Conservation (phyloP, 2,113 vertebrate species). For the Gnathonemus longibarbis region DNA sequence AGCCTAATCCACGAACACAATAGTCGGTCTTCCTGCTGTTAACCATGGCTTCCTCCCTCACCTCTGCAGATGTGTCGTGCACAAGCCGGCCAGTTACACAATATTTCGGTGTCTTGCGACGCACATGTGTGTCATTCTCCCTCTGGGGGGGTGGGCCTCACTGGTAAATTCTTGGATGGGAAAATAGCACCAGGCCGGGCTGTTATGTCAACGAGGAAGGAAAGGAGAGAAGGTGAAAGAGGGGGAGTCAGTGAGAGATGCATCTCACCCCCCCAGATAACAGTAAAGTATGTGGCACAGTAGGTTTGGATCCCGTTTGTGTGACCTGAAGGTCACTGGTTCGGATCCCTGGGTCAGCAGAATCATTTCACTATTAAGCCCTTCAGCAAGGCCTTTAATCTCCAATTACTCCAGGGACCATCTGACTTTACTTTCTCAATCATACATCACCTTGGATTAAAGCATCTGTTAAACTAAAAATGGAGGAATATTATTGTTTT, state of each 20-base stretch:
- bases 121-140: neutral
- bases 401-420: neutral
- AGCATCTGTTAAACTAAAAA: constrained; percentile 30
- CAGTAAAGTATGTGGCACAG: neutral
- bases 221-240: neutral
- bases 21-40: neutral
- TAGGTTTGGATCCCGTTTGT: neutral
- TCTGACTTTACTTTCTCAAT: neutral
- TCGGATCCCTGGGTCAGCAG: neutral
- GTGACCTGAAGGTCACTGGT: neutral
- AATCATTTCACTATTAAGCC: neutral
- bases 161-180: neutral
- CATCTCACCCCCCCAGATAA: neutral
- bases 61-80: neutral
- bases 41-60: neutral
- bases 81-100: neutral
- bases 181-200: neutral
- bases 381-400: neutral
- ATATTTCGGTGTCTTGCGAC: neutral
- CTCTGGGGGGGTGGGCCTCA: neutral
- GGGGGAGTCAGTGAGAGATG: neutral
- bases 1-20: neutral
- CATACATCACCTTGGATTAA: neutral
- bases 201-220: neutral
- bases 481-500: constrained; percentile 29